phyloP scores from a whole-genome alignment of 2,888 invertebrate species.

The Gastrophysa polygoni region DNA sequence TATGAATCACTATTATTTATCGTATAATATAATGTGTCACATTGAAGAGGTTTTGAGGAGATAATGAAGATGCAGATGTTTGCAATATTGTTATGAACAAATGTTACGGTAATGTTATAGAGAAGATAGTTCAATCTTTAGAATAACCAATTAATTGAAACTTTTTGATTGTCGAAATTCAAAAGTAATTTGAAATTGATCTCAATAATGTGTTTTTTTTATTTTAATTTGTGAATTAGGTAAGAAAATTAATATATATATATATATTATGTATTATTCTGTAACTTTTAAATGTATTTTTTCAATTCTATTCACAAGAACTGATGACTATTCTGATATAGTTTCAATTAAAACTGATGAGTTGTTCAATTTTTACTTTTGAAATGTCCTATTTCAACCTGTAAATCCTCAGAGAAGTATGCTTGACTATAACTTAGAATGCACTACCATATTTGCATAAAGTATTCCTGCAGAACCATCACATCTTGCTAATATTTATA shows the following conservation, averaged over 20 bases:
- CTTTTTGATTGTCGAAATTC: neutral
- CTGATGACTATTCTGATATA: neutral
- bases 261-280: neutral
- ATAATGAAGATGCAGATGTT: neutral
- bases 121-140: neutral
- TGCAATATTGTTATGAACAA: neutral
- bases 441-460: too few species aligned
- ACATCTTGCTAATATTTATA: too few species aligned
- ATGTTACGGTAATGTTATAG: neutral
- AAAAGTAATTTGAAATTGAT: constrained; percentile 7
- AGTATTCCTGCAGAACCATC: too few species aligned
- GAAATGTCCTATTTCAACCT: too few species aligned
- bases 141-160: neutral
- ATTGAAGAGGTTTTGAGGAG: neutral
- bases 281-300: neutral
- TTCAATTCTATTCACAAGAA: neutral
- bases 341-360: neutral
- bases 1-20: too few species aligned
- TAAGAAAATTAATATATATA: too few species aligned
- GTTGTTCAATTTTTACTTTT: too few species aligned
- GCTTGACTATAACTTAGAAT: too few species aligned
- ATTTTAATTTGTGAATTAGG: constrained; percentile 11
- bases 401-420: too few species aligned
- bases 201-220: constrained; percentile 11
- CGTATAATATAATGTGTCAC: too few species aligned